Conservation (phyloP, 2,113 vertebrate genomes). For the Hiodon tergisus region DNA sequence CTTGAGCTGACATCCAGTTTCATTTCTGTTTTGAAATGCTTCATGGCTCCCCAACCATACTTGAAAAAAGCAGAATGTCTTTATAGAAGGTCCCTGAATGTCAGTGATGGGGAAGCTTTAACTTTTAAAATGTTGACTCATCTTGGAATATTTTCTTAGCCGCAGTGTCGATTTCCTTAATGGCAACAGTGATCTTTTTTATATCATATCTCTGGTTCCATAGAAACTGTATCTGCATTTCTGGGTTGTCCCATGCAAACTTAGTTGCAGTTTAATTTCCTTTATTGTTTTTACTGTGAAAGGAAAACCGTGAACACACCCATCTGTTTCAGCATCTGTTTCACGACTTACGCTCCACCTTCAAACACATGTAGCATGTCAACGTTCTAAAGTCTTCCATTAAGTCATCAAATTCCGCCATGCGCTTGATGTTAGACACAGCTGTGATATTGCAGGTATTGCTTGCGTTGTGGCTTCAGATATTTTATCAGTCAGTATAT, state of each 20-base stretch:
- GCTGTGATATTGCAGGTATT: no score
- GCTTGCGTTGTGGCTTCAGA: no score
- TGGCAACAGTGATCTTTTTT: background rate
- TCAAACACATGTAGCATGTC: no score
- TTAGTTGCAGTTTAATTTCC: background rate
- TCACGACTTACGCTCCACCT: no score
- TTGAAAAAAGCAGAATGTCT: background rate
- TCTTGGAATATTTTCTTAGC: background rate
- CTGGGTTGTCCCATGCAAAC: background rate
- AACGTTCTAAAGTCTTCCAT: no score
- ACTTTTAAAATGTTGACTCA: conserved; percentile 9
- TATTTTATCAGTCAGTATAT: no score
- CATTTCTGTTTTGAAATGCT: background rate
- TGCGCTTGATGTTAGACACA: no score
- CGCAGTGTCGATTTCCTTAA: background rate
- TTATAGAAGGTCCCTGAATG: background rate
- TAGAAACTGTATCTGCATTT: conserved; percentile 18
- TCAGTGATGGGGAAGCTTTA: conserved; percentile 9
- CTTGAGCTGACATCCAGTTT: background rate
- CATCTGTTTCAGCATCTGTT: background rate
- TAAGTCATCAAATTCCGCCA: no score
- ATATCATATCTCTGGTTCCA: conserved; percentile 2
- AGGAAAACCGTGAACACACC: conserved; percentile 19
- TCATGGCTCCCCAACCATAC: background rate
- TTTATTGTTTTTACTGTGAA: background rate